phyloP scores from a whole-genome alignment of 2,888 invertebrate genomes.

The Pelosia muscerda region DNA sequence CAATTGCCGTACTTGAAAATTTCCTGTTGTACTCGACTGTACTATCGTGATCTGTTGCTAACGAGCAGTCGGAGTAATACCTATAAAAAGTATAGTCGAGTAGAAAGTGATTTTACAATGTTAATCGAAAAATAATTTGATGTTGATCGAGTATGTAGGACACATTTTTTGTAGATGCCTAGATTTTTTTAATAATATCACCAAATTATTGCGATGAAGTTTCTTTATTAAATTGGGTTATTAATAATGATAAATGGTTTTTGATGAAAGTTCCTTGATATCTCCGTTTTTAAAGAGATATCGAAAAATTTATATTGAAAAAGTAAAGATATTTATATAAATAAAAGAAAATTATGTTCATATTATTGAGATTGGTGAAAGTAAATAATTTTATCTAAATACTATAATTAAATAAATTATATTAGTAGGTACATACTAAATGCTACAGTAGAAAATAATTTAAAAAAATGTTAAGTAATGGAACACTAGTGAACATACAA shows the following conservation, averaged over 20 bases:
- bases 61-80: neutral
- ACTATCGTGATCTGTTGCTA: conserved; percentile 35
- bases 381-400: neutral
- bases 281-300: neutral
- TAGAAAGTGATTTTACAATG: conserved; percentile 7
- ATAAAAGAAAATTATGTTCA: too few species aligned
- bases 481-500: conserved; percentile 31
- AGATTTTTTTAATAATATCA: neutral
- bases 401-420: too few species aligned
- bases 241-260: neutral
- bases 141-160: neutral
- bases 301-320: neutral
- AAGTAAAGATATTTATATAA: too few species aligned
- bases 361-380: neutral
- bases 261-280: neutral
- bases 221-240: neutral
- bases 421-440: conserved; percentile 8
- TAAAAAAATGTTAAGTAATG: conserved; percentile 10
- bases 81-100: neutral
- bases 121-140: neutral
- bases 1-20: conserved; percentile 43
- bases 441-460: neutral
- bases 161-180: neutral
- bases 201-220: neutral
- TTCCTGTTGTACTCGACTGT: conserved; percentile 46